Percentiles rank a stretch among this genome's conserved stretches.
Conservation (phyloP, 2,888 invertebrate species). For the Bellardia bayeri region DNA sequence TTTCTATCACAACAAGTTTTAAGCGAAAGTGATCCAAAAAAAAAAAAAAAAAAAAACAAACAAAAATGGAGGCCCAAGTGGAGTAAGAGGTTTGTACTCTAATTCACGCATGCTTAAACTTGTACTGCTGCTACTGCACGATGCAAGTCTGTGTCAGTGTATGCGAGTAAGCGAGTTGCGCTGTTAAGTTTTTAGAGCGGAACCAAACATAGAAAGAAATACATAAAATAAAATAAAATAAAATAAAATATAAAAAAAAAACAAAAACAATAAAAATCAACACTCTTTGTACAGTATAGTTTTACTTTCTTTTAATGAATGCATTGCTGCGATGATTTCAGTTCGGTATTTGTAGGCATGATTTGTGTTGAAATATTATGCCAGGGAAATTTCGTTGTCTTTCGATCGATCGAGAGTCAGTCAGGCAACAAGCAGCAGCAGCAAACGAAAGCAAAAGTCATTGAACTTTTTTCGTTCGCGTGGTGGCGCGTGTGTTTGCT, state of each 20-base stretch:
- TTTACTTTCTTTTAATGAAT: constrained; percentile 71
- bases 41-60: not conserved
- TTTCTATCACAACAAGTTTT: constrained; percentile 57
- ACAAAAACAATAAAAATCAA: not conserved
- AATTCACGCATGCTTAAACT: constrained; percentile 61
- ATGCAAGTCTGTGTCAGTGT: constrained; percentile 29
- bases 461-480: constrained; percentile 24
- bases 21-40: constrained; percentile 65
- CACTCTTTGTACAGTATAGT: not conserved
- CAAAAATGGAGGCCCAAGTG: too few relatives aligned
- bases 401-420: constrained; percentile 5
- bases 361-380: constrained; percentile 69
- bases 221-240: not conserved
- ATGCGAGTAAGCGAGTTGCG: constrained; percentile 33
- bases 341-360: constrained; percentile 40
- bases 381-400: constrained; percentile 64
- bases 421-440: not conserved
- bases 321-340: constrained; percentile 53
- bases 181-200: constrained; percentile 65
- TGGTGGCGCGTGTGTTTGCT: constrained; percentile 31
- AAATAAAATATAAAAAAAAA: not conserved
- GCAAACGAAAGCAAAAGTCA: constrained; percentile 47
- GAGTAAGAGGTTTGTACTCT: constrained; percentile 35
- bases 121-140: constrained; percentile 4
- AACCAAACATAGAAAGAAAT: constrained; percentile 61